phyloP scores from a whole-genome alignment of 30 jellyfish, hydroid and myxozoan genomes.

The Nemopilema nomurai region DNA sequence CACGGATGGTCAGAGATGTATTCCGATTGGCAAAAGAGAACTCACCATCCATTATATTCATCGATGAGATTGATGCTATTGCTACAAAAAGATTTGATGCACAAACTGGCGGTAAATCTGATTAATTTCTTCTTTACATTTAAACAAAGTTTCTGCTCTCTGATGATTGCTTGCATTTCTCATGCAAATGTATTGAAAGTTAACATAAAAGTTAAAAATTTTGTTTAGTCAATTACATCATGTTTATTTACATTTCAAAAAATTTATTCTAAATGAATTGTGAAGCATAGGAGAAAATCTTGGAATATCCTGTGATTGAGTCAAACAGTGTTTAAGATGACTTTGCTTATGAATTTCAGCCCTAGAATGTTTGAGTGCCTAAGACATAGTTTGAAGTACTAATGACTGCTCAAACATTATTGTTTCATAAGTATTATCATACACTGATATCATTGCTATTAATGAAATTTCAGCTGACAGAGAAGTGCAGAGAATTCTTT shows the following conservation, averaged over 20 bases:
- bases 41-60: slow-evolving; percentile 93
- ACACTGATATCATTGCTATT: not conserved
- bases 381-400: no score
- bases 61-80: slow-evolving; percentile 98
- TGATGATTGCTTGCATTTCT: no score
- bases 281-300: no score
- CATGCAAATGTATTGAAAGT: no score
- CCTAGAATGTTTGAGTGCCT: no score
- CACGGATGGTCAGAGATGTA: slow-evolving; percentile 97
- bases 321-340: no score
- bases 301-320: no score
- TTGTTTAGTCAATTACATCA: no score
- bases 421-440: not conserved
- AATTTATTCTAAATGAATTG: no score
- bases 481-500: slow-evolving; percentile 92
- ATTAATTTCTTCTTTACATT: not conserved
- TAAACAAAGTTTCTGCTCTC: not conserved
- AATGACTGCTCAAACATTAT: not conserved
- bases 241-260: no score
- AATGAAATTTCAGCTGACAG: slow-evolving; percentile 88
- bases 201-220: no score
- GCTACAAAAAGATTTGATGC: slow-evolving; percentile 99
- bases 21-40: slow-evolving; percentile 96
- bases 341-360: no score
- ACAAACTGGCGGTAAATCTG: slow-evolving; percentile 92